Percentiles rank a stretch among this genome's conserved stretches.
These are phyloP conservation scores for Eurytemora carolleeae DNA, from an alignment of 1,140 invertebrate species.

Conservation along the genomic window DNA sequence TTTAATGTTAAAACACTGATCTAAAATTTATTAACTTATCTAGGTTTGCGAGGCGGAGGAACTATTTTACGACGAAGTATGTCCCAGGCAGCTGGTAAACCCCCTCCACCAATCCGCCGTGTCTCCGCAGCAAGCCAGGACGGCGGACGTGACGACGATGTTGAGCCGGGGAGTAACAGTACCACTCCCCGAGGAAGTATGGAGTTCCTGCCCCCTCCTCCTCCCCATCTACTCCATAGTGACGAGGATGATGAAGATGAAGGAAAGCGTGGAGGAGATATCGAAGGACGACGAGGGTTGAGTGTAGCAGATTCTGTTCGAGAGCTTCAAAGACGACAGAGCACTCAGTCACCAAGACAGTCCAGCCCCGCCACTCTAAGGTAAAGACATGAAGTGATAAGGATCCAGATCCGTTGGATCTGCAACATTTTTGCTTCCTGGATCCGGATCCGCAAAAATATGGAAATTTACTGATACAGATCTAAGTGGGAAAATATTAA, in stretches of 20 bases:
- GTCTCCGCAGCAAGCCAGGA: background rate
- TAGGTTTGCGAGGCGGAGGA: background rate
- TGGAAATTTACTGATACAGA: too few species aligned
- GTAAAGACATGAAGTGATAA: too few species aligned
- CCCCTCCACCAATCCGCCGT: background rate
- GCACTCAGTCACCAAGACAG: background rate
- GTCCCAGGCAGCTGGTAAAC: background rate
- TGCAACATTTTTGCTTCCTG: too few species aligned
- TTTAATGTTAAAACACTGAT: background rate
- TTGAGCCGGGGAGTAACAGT: constrained; percentile 3
- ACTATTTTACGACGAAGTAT: background rate
- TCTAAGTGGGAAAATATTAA: too few species aligned
- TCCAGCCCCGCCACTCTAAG: constrained; percentile 6
- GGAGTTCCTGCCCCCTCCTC: constrained; percentile 12
- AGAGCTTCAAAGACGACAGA: constrained; percentile 3
- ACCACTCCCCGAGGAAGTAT: constrained; percentile 8
- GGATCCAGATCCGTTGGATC: too few species aligned
- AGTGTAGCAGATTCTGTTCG: constrained; percentile 7
- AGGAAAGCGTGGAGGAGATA: background rate
- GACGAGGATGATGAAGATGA: constrained; percentile 6
- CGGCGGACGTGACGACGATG: background rate
- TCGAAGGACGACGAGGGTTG: background rate
- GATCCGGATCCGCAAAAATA: too few species aligned
- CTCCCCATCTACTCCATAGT: constrained; percentile 13
- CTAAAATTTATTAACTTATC: background rate